These are phyloP conservation scores for Glossophaga mutica DNA, from an alignment of 2,797 vertebrate species.

Conservation along the genomic window DNA sequence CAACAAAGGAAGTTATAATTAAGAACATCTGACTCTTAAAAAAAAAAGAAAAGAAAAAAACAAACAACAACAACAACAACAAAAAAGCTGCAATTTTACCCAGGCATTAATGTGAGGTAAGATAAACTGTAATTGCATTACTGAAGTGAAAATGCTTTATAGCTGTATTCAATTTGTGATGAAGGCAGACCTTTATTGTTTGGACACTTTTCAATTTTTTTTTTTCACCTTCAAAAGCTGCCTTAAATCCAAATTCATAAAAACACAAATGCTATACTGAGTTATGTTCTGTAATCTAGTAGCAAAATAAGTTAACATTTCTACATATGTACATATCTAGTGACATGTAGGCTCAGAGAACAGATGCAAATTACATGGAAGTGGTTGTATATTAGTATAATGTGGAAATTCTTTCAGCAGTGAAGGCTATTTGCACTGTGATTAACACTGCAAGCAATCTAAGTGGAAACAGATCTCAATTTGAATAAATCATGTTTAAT, in stretches of 20 bases:
- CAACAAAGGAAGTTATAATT: not conserved
- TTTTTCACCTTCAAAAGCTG: not conserved
- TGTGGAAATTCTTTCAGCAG: not conserved
- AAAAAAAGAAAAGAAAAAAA: not conserved
- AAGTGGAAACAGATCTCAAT: constrained; percentile 47
- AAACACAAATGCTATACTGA: not conserved
- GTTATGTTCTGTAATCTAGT: not conserved
- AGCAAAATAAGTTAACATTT: not conserved
- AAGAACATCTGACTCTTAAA: not conserved
- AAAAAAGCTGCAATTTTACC: not conserved
- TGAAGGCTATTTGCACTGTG: constrained; percentile 12
- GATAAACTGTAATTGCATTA: not conserved
- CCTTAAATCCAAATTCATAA: not conserved
- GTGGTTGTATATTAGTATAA: not conserved
- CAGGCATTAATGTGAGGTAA: not conserved
- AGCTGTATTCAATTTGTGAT: not conserved
- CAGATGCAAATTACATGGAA: not conserved
- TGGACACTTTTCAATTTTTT: not conserved
- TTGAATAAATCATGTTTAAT: constrained; percentile 58
- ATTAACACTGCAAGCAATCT: constrained; percentile 40
- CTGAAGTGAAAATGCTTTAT: not conserved
- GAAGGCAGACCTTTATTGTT: not conserved
- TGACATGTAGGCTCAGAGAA: not conserved
- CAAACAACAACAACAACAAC: not conserved
- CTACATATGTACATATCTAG: not conserved